Evolutionary conservation across 2,797 vertebrate genomes (phyloP).

Genomic region (Limnodromus scolopaceus): DNA sequence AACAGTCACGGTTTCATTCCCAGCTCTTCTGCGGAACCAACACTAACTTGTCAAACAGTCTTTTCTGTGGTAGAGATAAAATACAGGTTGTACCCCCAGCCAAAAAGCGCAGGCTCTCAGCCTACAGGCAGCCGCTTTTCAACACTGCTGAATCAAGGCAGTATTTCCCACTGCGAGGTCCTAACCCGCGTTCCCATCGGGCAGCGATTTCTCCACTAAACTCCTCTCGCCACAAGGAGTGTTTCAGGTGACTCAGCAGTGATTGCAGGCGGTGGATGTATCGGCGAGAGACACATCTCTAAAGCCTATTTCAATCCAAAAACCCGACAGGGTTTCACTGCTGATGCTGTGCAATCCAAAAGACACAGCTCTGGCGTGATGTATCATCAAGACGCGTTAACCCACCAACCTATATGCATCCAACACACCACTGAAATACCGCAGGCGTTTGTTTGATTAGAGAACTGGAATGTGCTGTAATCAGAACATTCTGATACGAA

Average conservation of each 20-base stretch:
- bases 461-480: neutral
- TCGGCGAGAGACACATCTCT: neutral
- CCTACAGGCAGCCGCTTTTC: neutral
- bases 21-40: slow-evolving; percentile 25
- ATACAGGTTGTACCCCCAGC: neutral
- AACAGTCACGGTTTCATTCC: neutral
- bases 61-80: neutral
- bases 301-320: neutral
- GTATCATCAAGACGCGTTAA: neutral
- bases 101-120: neutral
- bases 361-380: neutral
- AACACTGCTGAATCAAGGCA: neutral
- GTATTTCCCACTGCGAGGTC: neutral
- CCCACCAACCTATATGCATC: neutral
- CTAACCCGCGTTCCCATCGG: neutral
- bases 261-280: neutral
- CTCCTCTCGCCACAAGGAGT: neutral
- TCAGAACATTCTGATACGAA: neutral
- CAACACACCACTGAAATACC: neutral
- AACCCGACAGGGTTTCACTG: neutral
- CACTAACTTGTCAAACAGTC: slow-evolving; percentile 2
- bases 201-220: neutral
- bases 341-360: neutral
- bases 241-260: neutral
- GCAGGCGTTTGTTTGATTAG: neutral